Evolutionary conservation across 37 sponge, comb jelly and placozoan genomes (phyloP).

Genomic region (Chondrilla cf. caribensis): DNA sequence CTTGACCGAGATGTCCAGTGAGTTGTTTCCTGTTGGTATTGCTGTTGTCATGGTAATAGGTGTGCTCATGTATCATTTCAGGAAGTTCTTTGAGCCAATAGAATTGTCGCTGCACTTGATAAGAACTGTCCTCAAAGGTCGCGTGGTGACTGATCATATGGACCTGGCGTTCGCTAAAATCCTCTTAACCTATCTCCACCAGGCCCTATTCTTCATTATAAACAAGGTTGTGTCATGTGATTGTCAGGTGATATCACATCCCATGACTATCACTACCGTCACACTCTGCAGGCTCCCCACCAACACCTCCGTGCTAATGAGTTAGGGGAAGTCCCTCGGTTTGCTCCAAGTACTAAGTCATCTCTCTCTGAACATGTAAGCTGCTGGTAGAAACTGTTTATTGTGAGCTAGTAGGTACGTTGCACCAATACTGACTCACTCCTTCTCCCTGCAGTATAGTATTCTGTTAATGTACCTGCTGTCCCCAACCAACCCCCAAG

Average conservation of each 20-base stretch:
- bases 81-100: constrained; percentile 13
- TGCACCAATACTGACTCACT: too few relatives aligned
- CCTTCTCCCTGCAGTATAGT: neutral
- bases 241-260: neutral
- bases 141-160: neutral
- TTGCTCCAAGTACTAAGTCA: neutral
- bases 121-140: neutral
- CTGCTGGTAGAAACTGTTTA: neutral
- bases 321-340: neutral
- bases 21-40: neutral
- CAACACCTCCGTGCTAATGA: neutral
- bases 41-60: too few relatives aligned
- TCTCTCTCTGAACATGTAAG: constrained; percentile 1
- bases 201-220: constrained; percentile 11
- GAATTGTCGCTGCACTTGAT: neutral
- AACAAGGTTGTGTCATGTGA: constrained; percentile 24
- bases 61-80: neutral
- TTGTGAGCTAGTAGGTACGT: neutral
- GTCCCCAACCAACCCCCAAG: neutral
- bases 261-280: neutral
- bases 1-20: neutral
- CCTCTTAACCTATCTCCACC: constrained; percentile 51
- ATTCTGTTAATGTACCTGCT: neutral
- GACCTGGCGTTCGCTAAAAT: constrained; percentile 42
- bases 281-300: neutral